phyloP scores from a whole-genome alignment of 1,140 invertebrate genomes.

The Lutraria rhynchaena region DNA sequence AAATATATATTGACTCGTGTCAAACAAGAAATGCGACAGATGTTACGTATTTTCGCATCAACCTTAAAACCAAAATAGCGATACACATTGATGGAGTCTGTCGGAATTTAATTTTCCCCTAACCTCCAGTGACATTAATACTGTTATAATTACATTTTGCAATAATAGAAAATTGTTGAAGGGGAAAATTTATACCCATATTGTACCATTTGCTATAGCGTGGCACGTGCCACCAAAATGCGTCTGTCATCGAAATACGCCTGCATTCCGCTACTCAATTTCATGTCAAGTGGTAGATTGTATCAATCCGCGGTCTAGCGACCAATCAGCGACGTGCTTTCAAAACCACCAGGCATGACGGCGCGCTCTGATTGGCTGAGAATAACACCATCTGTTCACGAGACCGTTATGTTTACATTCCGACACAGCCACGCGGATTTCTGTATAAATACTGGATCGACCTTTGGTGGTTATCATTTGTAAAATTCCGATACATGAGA shows the following conservation, averaged over 20 bases:
- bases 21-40: conserved; percentile 18
- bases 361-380: conserved; percentile 44
- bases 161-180: conserved; percentile 60
- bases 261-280: conserved; percentile 35
- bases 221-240: conserved; percentile 56
- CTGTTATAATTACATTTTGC: conserved; percentile 39
- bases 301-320: conserved; percentile 17
- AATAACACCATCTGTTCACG: conserved; percentile 55
- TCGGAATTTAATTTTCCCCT: conserved; percentile 38
- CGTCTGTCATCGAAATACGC: conserved; percentile 44
- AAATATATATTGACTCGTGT: conserved; percentile 27
- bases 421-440: conserved; percentile 52
- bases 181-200: conserved; percentile 56
- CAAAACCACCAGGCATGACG: background rate
- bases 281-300: conserved; percentile 31
- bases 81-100: conserved; percentile 9
- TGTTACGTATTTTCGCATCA: conserved; percentile 37
- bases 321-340: conserved; percentile 41
- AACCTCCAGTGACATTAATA: conserved; percentile 41
- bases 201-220: conserved; percentile 57
- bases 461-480: background rate
- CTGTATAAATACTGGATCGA: conserved; percentile 36
- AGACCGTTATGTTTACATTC: conserved; percentile 61
- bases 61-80: conserved; percentile 2
- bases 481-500: conserved; percentile 43